Base-by-base conservation (phyloP, 2,113 vertebrate genomes). In the Eptesicus fuscus region DNA sequence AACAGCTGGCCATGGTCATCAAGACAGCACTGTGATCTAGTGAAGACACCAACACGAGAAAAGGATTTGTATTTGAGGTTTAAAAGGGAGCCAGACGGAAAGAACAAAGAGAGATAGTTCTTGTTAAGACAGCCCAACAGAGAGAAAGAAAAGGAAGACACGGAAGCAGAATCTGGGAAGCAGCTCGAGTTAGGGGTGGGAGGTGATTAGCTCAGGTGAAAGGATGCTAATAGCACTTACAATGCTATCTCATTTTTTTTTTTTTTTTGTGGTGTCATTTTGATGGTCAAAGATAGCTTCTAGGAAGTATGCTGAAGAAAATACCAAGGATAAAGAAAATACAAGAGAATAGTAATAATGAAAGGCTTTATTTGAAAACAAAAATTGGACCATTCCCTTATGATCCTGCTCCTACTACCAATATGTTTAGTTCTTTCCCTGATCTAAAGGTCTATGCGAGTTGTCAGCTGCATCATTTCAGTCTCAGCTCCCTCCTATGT, bases 201-300 rank as follows among this genome's bases (percentile, higher is more conserved):
- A 92, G 56, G 59, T 23, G 25, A 51, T 70, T 35, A 78, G 32
- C 30, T 79, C 69, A 73, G 61, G 10, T 32, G 9, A 17, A 69
- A 47, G 51, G 20, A 76, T 56, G 30, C 32, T 17, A 42, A 76
- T 73, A 63, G 73, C 59, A 42, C 63, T 82, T 51, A 49, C 85
- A 85, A 93, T 63, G 44, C 37, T 95, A 89, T 79, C 37, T 91
- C 65, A 32, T 90, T 96, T 83, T 82, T 92, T n/a, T n/a, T n/a
- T n/a, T 90, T 96, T 83, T 82, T 85, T 40, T 63, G 61, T 78
- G 10, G 25, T n/a, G 77, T 37, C 61, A 17, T 96, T 93, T 95
- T 86, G 70, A 88, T 83, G 53, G 22, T 22, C 17, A 84, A 74
- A 90, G 83, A 84, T 44, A 83, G 53, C n/a, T 82, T 80, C 61